Evolutionary conservation across 2,113 vertebrate genomes (phyloP), one percentile per base, ranked within the genome.

Genomic region (Urocolius indicus): DNA sequence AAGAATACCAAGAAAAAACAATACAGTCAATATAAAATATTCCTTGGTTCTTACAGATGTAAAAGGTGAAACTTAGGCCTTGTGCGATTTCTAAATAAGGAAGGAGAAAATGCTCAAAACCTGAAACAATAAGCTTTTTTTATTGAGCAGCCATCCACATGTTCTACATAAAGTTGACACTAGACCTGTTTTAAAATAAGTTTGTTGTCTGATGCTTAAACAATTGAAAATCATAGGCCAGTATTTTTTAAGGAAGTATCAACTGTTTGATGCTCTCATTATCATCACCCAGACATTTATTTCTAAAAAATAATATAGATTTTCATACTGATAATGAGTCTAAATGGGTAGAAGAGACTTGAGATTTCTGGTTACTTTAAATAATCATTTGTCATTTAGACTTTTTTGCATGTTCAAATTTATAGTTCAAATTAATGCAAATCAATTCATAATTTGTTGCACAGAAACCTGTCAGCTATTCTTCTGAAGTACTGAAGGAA

Each of bases 401-500:
- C 14, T 20, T 74, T 61, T 83, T 63, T 51, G 45, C 67, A 92
- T 71, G 73, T 74, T 92, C 26, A 67, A 73, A 87, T 87, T 94
- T 78, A 87, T 43, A 91, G 34, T 24, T 84, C 26, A 93, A 90
- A 95, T 85, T 88, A n/a, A 93, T 88, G 94, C 63, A 93, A 94
- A 95, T 93, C 18, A 11, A 58, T 83, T 90, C 79, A 71, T 43
- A 74, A 77, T 74, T 86, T 67, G 58, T 83, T 62, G 24, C 72
- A 73, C 46, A 41, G 51, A 90, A 93, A 88, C 80, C 59, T 92
- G 72, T 71, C 85, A 90, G 75, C 29, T 12, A 38, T 66, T 79
- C 54, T 88, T 83, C 59, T 76, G n/a, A 90, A 69, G 16, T 62
- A 29, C 19, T 83, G 36, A 90, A 85, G 15, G 32, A 93, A 96